A percentile compares a stretch with the other conserved stretches of the same genome.
phyloP scores from a whole-genome alignment of 2,888 invertebrate species.

The Heliconius erato region DNA sequence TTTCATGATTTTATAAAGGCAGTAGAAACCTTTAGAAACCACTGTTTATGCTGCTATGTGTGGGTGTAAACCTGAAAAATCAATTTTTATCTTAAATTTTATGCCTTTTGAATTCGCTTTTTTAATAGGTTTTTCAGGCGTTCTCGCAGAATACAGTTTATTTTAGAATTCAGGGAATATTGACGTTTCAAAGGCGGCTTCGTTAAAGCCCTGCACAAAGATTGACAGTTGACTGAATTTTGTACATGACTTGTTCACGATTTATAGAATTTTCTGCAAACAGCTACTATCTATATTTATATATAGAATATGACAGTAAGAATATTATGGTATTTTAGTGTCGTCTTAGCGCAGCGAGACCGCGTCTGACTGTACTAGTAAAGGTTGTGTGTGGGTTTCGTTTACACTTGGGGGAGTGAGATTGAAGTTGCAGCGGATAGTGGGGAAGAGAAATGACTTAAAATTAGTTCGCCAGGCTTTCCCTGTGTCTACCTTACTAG shows the following conservation, averaged over 20 bases:
- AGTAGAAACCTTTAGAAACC: too few relatives aligned
- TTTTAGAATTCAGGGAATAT: neutral
- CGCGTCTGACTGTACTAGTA: neutral
- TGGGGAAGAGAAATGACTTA: too few relatives aligned
- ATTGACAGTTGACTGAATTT: constrained; percentile 12
- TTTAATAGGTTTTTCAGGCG: neutral
- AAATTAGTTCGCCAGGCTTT: too few relatives aligned
- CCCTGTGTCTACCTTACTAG: too few relatives aligned
- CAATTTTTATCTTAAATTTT: too few relatives aligned
- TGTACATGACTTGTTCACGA: neutral
- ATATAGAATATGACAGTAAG: too few relatives aligned
- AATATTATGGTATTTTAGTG: neutral
- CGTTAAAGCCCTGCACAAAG: neutral
- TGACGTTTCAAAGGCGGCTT: neutral
- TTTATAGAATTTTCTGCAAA: neutral
- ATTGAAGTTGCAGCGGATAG: neutral
- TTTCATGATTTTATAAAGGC: too few relatives aligned
- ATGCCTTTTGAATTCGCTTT: neutral
- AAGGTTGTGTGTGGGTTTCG: neutral
- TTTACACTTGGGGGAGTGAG: neutral
- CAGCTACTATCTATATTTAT: neutral
- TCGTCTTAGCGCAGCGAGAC: neutral
- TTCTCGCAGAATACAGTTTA: neutral
- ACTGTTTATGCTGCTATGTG: too few relatives aligned
- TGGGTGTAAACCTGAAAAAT: too few relatives aligned